Conservation (phyloP, 2,797 vertebrate genomes). For the Luscinia megarhynchos region DNA sequence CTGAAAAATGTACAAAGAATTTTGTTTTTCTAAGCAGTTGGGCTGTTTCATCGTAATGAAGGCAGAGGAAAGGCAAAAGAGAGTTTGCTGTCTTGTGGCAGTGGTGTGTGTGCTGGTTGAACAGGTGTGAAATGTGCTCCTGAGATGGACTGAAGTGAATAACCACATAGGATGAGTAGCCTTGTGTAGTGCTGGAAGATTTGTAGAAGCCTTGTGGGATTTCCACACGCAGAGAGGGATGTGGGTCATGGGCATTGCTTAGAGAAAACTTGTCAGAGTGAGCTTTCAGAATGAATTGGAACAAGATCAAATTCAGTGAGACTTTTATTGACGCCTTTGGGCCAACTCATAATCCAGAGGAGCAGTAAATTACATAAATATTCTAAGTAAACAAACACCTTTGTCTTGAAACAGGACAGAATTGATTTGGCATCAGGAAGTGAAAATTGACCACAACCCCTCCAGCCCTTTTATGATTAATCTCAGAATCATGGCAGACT, state of each 20-base stretch:
- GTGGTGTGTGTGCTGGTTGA: neutral
- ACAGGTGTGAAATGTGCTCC: neutral
- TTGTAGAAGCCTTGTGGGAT: fast-evolving
- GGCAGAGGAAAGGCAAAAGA: neutral
- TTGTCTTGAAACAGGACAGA: neutral
- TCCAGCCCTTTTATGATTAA: neutral
- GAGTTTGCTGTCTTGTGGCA: neutral
- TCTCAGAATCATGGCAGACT: neutral
- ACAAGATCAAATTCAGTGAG: neutral
- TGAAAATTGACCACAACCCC: neutral
- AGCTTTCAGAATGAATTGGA: neutral
- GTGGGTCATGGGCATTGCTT: neutral
- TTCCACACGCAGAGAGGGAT: neutral
- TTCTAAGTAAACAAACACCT: neutral
- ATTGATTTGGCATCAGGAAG: neutral
- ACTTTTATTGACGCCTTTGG: neutral
- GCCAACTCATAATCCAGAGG: neutral
- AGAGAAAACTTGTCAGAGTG: neutral
- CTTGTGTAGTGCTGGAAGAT: neutral
- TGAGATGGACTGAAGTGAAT: neutral
- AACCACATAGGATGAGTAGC: neutral
- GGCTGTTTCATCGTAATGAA: neutral
- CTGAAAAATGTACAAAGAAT: neutral
- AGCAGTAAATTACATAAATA: neutral
- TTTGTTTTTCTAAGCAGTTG: neutral